These are phyloP conservation scores for Muscicapa striata DNA, from an alignment of 2,797 vertebrate genomes.

Conservation along the genomic window DNA sequence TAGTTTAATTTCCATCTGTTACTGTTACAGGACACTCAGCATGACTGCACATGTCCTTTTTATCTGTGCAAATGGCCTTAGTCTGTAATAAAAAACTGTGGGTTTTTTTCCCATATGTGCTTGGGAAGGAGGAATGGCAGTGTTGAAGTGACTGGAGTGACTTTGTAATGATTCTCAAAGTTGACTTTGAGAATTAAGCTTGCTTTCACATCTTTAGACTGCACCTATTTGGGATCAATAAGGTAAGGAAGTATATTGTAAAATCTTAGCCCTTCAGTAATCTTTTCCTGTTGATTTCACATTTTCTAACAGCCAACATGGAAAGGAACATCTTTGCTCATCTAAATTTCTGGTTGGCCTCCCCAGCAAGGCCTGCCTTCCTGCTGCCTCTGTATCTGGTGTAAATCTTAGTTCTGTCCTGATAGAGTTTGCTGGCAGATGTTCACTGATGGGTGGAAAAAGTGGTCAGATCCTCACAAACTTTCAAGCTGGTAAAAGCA, in stretches of 20 bases:
- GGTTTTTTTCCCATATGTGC: accelerated
- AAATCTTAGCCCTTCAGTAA: not conserved
- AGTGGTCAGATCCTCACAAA: not conserved
- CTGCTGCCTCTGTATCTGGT: not conserved
- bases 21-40: not conserved
- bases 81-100: not conserved
- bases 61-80: not conserved
- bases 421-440: not conserved
- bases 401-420: not conserved
- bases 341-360: not conserved
- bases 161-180: not conserved
- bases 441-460: not conserved
- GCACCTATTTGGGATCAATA: not conserved
- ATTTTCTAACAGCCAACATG: not conserved
- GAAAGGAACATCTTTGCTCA: not conserved
- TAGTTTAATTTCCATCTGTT: not conserved
- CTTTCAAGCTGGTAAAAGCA: not conserved
- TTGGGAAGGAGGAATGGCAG: not conserved
- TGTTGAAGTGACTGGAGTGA: not conserved
- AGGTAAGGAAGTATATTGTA: not conserved
- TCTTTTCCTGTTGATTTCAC: not conserved
- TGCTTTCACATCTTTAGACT: not conserved
- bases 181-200: not conserved
- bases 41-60: not conserved
- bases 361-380: not conserved